A percentile compares a stretch with the other conserved stretches of the same genome.
These are phyloP conservation scores for Clitarchus hookeri DNA, from an alignment of 2,888 invertebrate genomes.

Conservation along the genomic window DNA sequence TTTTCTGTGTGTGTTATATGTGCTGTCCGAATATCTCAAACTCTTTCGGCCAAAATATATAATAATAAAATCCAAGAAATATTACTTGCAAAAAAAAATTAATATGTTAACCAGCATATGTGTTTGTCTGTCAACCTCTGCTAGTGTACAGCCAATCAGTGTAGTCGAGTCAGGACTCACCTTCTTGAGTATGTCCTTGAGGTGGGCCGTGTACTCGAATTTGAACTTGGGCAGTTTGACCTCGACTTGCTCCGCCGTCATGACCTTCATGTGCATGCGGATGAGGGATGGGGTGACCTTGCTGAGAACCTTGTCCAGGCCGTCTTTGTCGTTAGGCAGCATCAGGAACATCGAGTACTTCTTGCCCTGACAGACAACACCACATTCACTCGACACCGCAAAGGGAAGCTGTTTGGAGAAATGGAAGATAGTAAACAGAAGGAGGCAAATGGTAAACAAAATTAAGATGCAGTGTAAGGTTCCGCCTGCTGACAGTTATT, in stretches of 20 bases:
- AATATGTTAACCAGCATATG: too few relatives aligned
- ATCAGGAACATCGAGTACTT: constrained; percentile 76
- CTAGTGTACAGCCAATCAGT: too few relatives aligned
- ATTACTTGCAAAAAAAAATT: too few relatives aligned
- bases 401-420: neutral
- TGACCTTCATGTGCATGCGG: constrained; percentile 61
- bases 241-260: constrained; percentile 64
- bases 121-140: too few relatives aligned
- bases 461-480: too few relatives aligned
- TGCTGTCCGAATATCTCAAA: too few relatives aligned
- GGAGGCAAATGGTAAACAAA: neutral
- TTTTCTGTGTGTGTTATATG: too few relatives aligned
- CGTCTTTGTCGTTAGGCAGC: constrained; percentile 67
- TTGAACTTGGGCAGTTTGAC: constrained; percentile 75
- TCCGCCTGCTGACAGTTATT: too few relatives aligned
- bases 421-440: neutral
- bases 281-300: constrained; percentile 62
- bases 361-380: constrained; percentile 61
- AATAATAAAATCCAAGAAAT: too few relatives aligned
- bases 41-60: too few relatives aligned
- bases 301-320: constrained; percentile 63
- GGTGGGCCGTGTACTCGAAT: constrained; percentile 69
- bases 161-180: constrained; percentile 53
- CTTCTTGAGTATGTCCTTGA: constrained; percentile 64
- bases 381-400: too few relatives aligned